phyloP scores from a whole-genome alignment of 1,140 invertebrate species.

The Metaphire vulgaris region DNA sequence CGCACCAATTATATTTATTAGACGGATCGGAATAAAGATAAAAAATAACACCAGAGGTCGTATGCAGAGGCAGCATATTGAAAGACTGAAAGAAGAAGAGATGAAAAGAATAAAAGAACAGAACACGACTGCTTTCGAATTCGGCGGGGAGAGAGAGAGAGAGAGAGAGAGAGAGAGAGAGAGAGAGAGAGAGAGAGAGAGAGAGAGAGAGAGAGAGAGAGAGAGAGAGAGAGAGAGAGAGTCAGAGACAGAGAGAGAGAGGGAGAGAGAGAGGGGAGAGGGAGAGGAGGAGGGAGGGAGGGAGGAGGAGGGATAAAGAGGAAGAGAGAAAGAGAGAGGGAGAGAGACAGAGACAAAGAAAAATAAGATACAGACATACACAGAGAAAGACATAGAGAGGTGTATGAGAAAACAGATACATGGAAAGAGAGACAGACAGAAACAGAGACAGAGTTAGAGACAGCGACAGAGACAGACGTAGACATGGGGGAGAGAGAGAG shows the following conservation, averaged over 20 bases:
- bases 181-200: neutral
- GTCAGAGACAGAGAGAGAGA: neutral
- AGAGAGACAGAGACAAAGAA: neutral
- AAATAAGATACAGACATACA: neutral
- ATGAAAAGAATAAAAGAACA: neutral
- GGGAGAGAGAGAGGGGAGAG: neutral
- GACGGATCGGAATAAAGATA: too few species aligned
- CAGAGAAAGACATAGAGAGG: neutral
- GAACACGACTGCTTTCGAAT: neutral
- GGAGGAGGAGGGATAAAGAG: neutral
- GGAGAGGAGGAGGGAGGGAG: neutral
- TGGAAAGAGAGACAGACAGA: neutral
- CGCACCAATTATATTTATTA: too few species aligned
- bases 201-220: conserved; percentile 1
- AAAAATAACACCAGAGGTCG: too few species aligned
- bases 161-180: conserved; percentile 1
- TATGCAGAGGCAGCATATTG: too few species aligned
- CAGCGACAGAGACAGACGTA: neutral
- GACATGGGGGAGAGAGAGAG: neutral
- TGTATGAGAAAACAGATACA: neutral
- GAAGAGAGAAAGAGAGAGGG: neutral
- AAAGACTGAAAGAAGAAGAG: neutral
- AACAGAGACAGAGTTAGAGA: neutral
- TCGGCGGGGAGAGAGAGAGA: neutral
- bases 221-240: conserved; percentile 1